These are phyloP conservation scores for Chromoteleia sp. DNA, from an alignment of 2,888 invertebrate species.

Conservation along the genomic window DNA sequence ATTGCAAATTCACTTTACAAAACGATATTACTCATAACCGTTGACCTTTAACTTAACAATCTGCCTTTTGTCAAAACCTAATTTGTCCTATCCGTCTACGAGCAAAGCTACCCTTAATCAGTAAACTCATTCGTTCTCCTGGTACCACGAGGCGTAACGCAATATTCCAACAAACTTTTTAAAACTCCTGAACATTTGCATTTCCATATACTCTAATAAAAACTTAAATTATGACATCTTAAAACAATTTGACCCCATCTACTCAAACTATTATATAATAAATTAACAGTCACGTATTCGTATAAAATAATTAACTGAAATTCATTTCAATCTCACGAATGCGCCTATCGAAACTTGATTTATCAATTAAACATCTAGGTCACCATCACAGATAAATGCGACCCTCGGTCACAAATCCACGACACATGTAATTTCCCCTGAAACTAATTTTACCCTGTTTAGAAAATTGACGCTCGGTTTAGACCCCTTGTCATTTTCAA, in stretches of 20 bases:
- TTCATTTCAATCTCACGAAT: constrained; percentile 27
- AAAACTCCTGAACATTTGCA: not conserved
- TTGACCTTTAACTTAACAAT: not conserved
- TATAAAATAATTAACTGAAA: constrained; percentile 25
- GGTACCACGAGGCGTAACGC: constrained; percentile 31
- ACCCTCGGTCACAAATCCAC: constrained; percentile 2
- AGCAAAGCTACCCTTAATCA: constrained; percentile 7
- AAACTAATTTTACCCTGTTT: constrained; percentile 19
- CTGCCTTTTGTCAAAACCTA: not conserved
- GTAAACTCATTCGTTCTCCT: constrained; percentile 13
- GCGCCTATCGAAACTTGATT: constrained; percentile 20
- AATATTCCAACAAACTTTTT: constrained; percentile 31
- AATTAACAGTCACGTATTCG: constrained; percentile 18
- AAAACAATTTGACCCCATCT: constrained; percentile 32
- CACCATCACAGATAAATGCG: not conserved
- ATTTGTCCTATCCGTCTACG: not conserved
- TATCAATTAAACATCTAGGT: constrained; percentile 19
- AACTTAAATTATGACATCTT: constrained; percentile 25
- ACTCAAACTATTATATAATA: constrained; percentile 21
- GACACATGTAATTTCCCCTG: not conserved
- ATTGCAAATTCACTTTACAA: constrained; percentile 1
- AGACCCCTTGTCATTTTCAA: no score
- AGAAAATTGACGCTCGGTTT: constrained; percentile 31
- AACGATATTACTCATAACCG: not conserved
- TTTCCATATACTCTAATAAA: constrained; percentile 10